Conservation (phyloP, 2,113 vertebrate genomes). For the Panthera uncia region DNA sequence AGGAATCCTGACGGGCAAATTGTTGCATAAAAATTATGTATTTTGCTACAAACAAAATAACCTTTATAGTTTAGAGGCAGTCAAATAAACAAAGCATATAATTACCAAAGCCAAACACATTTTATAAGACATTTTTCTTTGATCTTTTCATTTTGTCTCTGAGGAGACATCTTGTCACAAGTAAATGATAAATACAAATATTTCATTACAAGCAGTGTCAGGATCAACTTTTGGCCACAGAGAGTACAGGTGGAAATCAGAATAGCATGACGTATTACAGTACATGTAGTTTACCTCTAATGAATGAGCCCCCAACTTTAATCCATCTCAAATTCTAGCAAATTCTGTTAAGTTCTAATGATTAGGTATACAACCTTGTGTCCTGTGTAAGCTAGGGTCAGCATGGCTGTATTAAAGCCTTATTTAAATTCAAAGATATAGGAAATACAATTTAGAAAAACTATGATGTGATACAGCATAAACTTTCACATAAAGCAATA, state of each 20-base stretch:
- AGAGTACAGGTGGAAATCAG: background rate
- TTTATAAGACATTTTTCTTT: background rate
- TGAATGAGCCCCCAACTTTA: background rate
- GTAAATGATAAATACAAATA: background rate
- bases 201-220: background rate
- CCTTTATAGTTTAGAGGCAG: background rate
- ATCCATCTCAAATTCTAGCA: background rate
- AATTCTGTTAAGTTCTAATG: background rate
- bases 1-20: background rate
- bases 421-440: background rate
- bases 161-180: background rate
- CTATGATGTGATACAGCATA: too few relatives aligned
- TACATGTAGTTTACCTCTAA: background rate
- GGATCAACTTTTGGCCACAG: background rate
- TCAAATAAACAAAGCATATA: background rate
- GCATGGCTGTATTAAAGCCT: background rate
- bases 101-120: background rate
- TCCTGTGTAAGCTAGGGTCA: background rate
- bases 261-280: background rate
- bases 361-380: background rate
- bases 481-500: background rate
- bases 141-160: background rate
- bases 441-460: background rate
- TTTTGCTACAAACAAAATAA: background rate
- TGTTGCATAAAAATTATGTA: background rate